Evolutionary conservation across 2,113 vertebrate genomes (phyloP).

Genomic region (Microtus ochrogaster): DNA sequence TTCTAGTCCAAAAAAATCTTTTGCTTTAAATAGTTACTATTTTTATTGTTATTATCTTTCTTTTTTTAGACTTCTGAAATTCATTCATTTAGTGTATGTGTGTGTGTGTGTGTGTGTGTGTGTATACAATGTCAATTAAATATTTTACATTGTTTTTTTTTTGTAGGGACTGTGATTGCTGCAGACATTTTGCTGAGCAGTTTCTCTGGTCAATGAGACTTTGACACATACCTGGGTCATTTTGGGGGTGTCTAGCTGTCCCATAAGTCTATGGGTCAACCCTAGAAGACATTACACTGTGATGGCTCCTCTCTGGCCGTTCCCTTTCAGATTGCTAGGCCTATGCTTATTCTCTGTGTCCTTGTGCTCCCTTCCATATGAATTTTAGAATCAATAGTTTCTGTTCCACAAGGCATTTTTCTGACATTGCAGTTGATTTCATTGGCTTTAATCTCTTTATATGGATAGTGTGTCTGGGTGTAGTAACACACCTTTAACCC

Average conservation of each 20-base stretch:
- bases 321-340: background rate
- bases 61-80: background rate
- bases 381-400: background rate
- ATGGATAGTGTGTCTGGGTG: background rate
- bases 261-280: too few relatives aligned
- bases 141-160: background rate
- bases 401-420: background rate
- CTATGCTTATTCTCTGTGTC: background rate
- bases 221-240: background rate
- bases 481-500: background rate
- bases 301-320: background rate
- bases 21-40: background rate
- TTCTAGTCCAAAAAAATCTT: background rate
- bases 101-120: background rate
- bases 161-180: too few relatives aligned
- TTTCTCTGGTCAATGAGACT: background rate
- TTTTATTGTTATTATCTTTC: background rate
- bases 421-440: background rate
- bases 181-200: fast-evolving
- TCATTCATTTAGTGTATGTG: background rate
- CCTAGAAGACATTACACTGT: background rate
- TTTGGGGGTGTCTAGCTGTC: background rate
- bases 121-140: background rate
- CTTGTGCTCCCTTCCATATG: too few relatives aligned
- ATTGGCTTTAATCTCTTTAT: background rate